Evolutionary conservation across 2,113 vertebrate genomes (phyloP).

Genomic region (Stomatorhinus ivindoensis): DNA sequence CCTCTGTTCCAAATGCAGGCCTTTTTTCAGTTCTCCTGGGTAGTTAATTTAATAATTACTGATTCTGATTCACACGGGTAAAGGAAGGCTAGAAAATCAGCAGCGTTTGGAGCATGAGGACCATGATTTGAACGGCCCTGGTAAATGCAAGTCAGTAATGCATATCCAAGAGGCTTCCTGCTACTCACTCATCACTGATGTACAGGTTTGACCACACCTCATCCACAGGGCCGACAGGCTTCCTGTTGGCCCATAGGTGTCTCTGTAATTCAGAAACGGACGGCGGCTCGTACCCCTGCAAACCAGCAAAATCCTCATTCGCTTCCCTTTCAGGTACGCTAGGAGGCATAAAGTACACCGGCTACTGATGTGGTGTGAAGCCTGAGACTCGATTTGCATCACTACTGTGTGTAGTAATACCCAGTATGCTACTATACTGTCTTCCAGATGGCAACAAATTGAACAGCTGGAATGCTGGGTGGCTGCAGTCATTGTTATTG

Average conservation of each 20-base stretch:
- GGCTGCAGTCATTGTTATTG: too few relatives aligned
- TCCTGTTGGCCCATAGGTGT: slow-evolving; percentile 33
- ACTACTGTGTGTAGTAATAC: not conserved
- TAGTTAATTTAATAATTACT: too few relatives aligned
- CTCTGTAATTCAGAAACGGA: slow-evolving; percentile 25
- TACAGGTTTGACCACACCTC: slow-evolving; percentile 35
- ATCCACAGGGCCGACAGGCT: slow-evolving; percentile 30
- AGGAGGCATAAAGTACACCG: not conserved
- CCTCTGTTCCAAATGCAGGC: too few relatives aligned
- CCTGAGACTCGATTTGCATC: not conserved
- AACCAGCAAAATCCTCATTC: slow-evolving; percentile 29
- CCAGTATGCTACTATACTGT: not conserved
- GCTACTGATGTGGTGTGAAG: not conserved
- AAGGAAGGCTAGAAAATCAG: too few relatives aligned
- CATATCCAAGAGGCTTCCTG: not conserved
- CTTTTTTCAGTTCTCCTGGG: too few relatives aligned
- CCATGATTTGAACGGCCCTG: not conserved
- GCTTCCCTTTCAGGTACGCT: slow-evolving; percentile 14
- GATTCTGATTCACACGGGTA: too few relatives aligned
- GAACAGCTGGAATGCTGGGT: too few relatives aligned
- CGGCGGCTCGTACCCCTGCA: slow-evolving; percentile 25
- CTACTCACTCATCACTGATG: slow-evolving; percentile 37
- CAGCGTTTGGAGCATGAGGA: too few relatives aligned
- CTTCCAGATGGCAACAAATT: too few relatives aligned
- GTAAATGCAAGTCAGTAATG: not conserved